phyloP scores from a whole-genome alignment of 2,113 vertebrate species.

The Laterallus jamaicensis region DNA sequence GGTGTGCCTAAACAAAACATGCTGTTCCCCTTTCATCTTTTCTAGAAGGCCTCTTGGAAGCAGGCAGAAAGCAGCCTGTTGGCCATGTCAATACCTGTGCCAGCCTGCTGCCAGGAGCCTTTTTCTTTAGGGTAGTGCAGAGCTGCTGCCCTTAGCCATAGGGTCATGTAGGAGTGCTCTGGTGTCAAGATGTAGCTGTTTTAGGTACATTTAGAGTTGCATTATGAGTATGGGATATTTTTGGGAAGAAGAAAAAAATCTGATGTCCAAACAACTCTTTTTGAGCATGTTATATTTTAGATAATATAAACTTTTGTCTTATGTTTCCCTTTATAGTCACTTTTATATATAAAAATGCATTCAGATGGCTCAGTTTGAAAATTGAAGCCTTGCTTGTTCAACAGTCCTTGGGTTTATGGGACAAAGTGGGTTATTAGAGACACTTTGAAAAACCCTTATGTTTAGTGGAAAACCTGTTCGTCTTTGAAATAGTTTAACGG shows the following conservation, averaged over 20 bases:
- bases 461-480: not conserved
- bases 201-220: not conserved
- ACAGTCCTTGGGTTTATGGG: not conserved
- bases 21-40: not conserved
- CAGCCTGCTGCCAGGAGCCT: not conserved
- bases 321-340: not conserved
- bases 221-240: not conserved
- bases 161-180: accelerated
- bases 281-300: not conserved
- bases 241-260: too few relatives aligned
- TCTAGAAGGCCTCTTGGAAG: not conserved
- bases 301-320: not conserved
- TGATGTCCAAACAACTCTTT: not conserved
- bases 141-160: not conserved
- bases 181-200: not conserved
- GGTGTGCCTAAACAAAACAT: not conserved
- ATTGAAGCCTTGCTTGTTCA: not conserved
- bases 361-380: not conserved
- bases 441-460: not conserved
- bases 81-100: not conserved
- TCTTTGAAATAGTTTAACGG: not conserved
- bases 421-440: not conserved
- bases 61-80: not conserved
- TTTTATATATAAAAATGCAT: not conserved
- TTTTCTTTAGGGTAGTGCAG: not conserved